Conservation (phyloP, 1,140 invertebrate species). For the Drosophila willistoni region DNA sequence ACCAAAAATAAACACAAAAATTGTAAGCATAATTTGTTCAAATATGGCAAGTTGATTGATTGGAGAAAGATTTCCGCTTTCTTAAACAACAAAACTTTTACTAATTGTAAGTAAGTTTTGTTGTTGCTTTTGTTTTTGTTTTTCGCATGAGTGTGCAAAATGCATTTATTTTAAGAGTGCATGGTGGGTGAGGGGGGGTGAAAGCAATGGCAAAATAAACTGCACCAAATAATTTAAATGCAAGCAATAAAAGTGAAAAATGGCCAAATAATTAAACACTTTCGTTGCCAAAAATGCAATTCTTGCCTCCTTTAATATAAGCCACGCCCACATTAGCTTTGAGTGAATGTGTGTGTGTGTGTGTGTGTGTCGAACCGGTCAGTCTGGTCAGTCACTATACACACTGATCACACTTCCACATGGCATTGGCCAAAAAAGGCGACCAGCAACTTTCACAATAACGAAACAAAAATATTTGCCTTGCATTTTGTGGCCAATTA, state of each 20-base stretch:
- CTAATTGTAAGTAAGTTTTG: constrained; percentile 30
- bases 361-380: constrained; percentile 16
- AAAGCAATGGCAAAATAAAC: constrained; percentile 64
- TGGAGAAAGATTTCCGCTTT: constrained; percentile 77
- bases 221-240: constrained; percentile 51
- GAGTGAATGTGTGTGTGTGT: background rate
- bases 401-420: constrained; percentile 35
- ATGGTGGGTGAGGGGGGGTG: background rate
- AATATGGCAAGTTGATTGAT: constrained; percentile 65
- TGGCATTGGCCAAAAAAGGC: constrained; percentile 47
- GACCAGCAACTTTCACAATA: constrained; percentile 77
- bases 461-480: constrained; percentile 35
- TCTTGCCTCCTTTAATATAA: constrained; percentile 23
- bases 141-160: constrained; percentile 51
- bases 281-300: constrained; percentile 63
- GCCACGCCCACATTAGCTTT: constrained; percentile 22
- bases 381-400: constrained; percentile 9
- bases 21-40: constrained; percentile 52
- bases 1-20: constrained; percentile 23
- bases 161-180: constrained; percentile 17
- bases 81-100: constrained; percentile 72
- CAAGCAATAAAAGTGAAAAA: constrained; percentile 62
- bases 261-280: constrained; percentile 48
- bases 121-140: constrained; percentile 19
- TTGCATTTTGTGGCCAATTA: constrained; percentile 49